Evolutionary conservation across 2,888 invertebrate species (phyloP), one percentile per base, ranked within the genome.

Genomic region (Amphiduros pacificus): DNA sequence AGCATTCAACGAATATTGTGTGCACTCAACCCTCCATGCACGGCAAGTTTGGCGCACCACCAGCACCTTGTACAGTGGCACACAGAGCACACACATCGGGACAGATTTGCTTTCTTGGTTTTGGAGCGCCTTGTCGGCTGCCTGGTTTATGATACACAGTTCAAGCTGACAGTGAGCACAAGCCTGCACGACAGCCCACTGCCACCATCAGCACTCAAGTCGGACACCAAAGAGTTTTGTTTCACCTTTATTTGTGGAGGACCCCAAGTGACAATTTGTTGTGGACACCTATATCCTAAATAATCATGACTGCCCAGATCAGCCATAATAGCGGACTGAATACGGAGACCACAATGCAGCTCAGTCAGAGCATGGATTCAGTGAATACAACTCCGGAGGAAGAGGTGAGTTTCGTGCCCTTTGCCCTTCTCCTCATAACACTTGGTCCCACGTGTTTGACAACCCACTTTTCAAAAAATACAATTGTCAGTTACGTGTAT

Each of bases 321-420:
- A 28, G 24, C 22, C 28, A 50, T 50, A 58, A 58, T 40, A 58
- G 51, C 9, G 58, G 58, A n/a, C 51, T 58, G 50, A 44, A 41
- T 50, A 58, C 88, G 86, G 88, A 89, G 83, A 88, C 89, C 73
- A 86, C 88, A 72, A 87, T 88, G 82, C 90, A 93, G 81, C 79
- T 85, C 53, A 94, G 94, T 83, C 94, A 95, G 86, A 94, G 94
- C 87, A 94, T 95, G 94, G 95, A 95, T 87, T 94, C 94, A 78
- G 95, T 95, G 83, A 94, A 94, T 86, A 94, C 94, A 90, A 91
- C 92, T 83, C 91, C 93, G 84, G 95, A 96, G 87, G 96, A 95
- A 88, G 96, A 95, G 94, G 96, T 95, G 80, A 87, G 90, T 85
- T 27, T 44, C 31, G 48, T 17, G n/a, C n/a, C n/a, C n/a, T n/a